Conservation (phyloP, 2,888 invertebrate species). For the Cerceris ruficornis region DNA sequence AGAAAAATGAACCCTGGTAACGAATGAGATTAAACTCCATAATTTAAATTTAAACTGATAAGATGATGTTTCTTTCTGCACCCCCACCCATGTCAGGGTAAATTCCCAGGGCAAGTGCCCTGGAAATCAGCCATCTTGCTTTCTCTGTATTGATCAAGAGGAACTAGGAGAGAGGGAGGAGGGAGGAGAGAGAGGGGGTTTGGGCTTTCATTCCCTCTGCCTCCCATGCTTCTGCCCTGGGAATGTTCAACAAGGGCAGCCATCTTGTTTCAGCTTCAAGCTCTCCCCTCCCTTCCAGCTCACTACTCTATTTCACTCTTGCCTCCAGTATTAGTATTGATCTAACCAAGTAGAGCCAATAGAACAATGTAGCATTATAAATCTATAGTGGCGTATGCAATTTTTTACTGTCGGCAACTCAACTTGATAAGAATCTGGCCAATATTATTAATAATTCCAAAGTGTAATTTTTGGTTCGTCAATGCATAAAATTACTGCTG, state of each 20-base stretch:
- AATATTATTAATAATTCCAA: no score
- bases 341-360: slow-evolving; percentile 68
- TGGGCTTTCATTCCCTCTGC: slow-evolving; percentile 64
- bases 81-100: slow-evolving; percentile 66
- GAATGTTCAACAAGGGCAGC: slow-evolving; percentile 72
- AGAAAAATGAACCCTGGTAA: not conserved
- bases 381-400: not conserved
- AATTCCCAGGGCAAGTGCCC: slow-evolving; percentile 79
- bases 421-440: not conserved
- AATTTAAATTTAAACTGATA: slow-evolving; percentile 31
- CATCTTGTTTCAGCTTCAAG: slow-evolving; percentile 80
- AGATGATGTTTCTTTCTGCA: slow-evolving; percentile 30
- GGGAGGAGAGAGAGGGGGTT: slow-evolving; percentile 58
- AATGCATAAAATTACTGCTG: no score
- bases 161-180: slow-evolving; percentile 42
- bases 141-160: slow-evolving; percentile 81
- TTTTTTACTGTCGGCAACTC: not conserved
- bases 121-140: slow-evolving; percentile 81
- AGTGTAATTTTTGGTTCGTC: no score
- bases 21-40: slow-evolving; percentile 18
- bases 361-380: slow-evolving; percentile 30
- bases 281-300: slow-evolving; percentile 38
- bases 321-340: slow-evolving; percentile 76
- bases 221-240: slow-evolving; percentile 65
- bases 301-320: slow-evolving; percentile 57